phyloP scores from a whole-genome alignment of 1,140 invertebrate genomes.

The Wiebesia pumilae region DNA sequence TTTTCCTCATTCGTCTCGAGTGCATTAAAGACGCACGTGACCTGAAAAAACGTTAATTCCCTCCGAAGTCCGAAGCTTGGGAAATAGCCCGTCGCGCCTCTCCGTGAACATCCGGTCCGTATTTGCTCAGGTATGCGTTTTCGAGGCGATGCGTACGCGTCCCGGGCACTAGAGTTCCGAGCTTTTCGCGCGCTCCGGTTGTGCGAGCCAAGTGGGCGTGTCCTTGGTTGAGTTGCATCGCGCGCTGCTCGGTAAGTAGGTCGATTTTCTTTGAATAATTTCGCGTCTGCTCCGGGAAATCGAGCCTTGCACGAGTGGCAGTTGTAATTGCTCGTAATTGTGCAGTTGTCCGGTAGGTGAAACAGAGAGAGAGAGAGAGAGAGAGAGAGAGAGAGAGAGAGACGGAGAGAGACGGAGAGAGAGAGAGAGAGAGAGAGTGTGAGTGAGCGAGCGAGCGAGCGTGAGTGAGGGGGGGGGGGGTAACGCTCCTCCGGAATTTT shows the following conservation, averaged over 20 bases:
- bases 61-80: background rate
- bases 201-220: background rate
- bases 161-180: no score
- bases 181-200: background rate
- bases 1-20: no score
- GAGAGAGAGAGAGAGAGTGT: no score
- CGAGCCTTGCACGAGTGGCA: background rate
- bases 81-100: background rate
- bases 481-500: no score
- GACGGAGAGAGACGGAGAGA: no score
- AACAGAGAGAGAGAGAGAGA: no score
- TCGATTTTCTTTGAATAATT: constrained; percentile 8
- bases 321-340: background rate
- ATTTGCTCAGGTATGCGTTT: background rate
- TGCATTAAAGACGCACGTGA: background rate
- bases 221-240: background rate
- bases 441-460: no score
- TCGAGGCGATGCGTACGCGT: no score
- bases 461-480: no score
- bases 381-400: no score
- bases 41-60: background rate
- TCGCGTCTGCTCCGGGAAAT: no score
- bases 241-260: background rate
- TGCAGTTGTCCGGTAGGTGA: no score
- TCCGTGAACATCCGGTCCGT: background rate